Evolutionary conservation across 2,797 vertebrate species (phyloP).

Genomic region (Streptopelia turtur): DNA sequence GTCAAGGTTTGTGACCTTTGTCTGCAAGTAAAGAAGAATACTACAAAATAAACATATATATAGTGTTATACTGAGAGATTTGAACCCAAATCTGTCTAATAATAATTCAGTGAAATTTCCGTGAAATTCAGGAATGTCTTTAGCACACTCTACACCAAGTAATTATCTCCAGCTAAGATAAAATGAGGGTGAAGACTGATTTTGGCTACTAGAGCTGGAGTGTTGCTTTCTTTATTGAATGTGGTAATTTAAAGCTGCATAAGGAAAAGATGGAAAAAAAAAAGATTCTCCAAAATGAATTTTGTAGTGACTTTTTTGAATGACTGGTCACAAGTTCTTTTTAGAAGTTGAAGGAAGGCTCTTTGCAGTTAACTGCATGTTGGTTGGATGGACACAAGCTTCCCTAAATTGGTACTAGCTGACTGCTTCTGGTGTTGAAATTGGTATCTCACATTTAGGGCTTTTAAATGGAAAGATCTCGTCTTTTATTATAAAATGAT

Average conservation of each 20-base stretch:
- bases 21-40: not conserved
- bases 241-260: slow-evolving; percentile 56
- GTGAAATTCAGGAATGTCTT: slow-evolving; percentile 61
- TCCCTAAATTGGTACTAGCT: not conserved
- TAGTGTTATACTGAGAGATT: not conserved
- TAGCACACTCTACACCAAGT: slow-evolving; percentile 62
- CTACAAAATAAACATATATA: not conserved
- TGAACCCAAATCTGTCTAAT: slow-evolving; percentile 34
- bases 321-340: not conserved
- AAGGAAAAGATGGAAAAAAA: slow-evolving; percentile 40
- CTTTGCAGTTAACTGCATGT: not conserved
- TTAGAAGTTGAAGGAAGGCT: slow-evolving; percentile 19
- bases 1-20: not conserved
- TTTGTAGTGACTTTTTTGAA: slow-evolving; percentile 23
- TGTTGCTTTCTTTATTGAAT: slow-evolving; percentile 62
- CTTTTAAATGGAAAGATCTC: not conserved
- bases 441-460: not conserved
- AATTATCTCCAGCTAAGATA: slow-evolving; percentile 73
- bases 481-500: not conserved
- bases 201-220: slow-evolving; percentile 53
- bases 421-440: not conserved
- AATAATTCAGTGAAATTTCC: slow-evolving; percentile 63
- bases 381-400: not conserved
- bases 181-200: slow-evolving; percentile 70
- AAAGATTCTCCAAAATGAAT: slow-evolving; percentile 21